phyloP scores from a whole-genome alignment of 2,888 invertebrate genomes.

The Ichneumoninae sp. region DNA sequence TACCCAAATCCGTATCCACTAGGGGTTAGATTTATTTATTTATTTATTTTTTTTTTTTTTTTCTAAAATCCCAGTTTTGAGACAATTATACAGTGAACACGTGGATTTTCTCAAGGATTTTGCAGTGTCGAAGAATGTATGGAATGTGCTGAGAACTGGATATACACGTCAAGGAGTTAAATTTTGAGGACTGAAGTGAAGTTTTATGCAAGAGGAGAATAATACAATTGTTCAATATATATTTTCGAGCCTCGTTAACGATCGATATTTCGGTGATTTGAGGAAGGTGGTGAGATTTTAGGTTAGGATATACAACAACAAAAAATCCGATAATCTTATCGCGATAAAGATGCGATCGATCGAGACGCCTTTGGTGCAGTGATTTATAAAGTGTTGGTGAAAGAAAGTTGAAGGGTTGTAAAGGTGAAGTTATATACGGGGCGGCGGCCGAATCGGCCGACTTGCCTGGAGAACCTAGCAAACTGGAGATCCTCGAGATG shows the following conservation, averaged over 20 bases:
- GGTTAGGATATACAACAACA: background rate
- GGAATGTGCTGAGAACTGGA: conserved; percentile 21
- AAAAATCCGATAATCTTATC: background rate
- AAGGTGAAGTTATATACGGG: conserved; percentile 67
- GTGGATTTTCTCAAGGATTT: conserved; percentile 33
- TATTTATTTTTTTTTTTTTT: background rate
- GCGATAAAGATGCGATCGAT: conserved; percentile 42
- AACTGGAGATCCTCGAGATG: conserved; percentile 84
- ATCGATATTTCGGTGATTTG: conserved; percentile 5
- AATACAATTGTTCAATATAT: background rate
- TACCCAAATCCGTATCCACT: background rate
- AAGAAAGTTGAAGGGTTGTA: conserved; percentile 68
- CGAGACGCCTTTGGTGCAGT: conserved; percentile 52
- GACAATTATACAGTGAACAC: conserved; percentile 11
- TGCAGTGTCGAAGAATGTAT: conserved; percentile 48
- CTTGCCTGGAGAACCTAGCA: conserved; percentile 71
- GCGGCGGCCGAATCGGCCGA: conserved; percentile 69
- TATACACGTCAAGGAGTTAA: conserved; percentile 12
- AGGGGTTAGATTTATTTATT: background rate
- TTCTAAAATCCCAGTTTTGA: background rate
- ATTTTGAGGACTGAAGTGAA: background rate
- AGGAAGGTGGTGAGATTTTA: background rate
- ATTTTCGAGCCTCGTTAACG: background rate
- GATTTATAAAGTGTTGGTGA: conserved; percentile 62
- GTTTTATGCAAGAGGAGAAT: background rate